A percentile compares a stretch with the other conserved stretches of the same genome.
phyloP scores from a whole-genome alignment of 1,140 invertebrate genomes.

The Oryctes rhinoceros region DNA sequence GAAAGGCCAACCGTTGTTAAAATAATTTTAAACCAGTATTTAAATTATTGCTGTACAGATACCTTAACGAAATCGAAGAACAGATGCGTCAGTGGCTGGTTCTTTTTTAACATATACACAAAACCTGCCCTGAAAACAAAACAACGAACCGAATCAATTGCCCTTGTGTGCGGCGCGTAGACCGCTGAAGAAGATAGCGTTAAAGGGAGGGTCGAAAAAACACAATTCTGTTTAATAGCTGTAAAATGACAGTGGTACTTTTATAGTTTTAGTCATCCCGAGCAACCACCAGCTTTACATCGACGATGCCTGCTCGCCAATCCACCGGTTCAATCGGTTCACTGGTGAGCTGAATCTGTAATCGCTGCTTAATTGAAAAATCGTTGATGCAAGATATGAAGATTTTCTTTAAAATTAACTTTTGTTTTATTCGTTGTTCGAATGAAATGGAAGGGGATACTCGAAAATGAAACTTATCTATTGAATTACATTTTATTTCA shows the following conservation, averaged over 20 bases:
- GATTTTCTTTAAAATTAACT: conserved; percentile 14
- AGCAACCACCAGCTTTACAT: background rate
- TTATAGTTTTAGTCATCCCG: conserved; percentile 26
- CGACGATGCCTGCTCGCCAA: background rate
- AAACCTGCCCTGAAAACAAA: conserved; percentile 10
- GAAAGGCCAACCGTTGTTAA: too few species aligned
- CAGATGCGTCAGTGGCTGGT: background rate
- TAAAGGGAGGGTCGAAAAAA: conserved; percentile 15
- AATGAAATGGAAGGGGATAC: background rate
- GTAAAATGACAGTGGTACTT: conserved; percentile 39
- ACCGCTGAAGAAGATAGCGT: conserved; percentile 17
- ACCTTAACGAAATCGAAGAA: background rate
- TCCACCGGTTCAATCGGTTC: conserved; percentile 20
- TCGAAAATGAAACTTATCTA: background rate
- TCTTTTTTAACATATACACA: background rate
- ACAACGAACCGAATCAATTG: conserved; percentile 23
- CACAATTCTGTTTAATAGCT: conserved; percentile 36
- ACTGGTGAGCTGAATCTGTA: conserved; percentile 29
- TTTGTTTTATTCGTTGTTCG: background rate
- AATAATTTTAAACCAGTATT: too few species aligned
- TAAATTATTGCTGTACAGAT: too few species aligned
- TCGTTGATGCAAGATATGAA: conserved; percentile 38
- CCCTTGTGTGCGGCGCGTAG: background rate
- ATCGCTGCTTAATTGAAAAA: conserved; percentile 39
- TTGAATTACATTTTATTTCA: too few species aligned